Percentiles rank a stretch among this genome's conserved stretches.
These are phyloP conservation scores for Nanorana parkeri DNA, from an alignment of 2,113 vertebrate species.

Conservation along the genomic window DNA sequence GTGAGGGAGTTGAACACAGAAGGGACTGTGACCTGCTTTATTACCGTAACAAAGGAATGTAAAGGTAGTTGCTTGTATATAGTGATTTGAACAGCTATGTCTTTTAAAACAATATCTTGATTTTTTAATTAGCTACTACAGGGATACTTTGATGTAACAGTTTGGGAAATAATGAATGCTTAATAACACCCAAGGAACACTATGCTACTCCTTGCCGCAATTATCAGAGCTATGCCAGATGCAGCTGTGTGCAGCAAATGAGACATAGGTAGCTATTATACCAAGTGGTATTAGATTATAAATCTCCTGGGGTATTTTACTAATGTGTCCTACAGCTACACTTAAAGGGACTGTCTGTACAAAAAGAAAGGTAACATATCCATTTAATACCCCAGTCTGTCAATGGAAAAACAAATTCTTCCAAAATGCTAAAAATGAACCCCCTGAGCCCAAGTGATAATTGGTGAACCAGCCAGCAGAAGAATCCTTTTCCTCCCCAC, in stretches of 20 bases:
- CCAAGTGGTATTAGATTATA: not conserved
- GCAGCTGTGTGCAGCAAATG: conserved; percentile 10
- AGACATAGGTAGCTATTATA: not conserved
- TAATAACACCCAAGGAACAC: not conserved
- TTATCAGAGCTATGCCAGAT: not conserved
- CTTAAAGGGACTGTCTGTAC: not conserved
- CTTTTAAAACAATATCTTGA: too few species aligned
- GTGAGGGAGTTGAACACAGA: too few species aligned
- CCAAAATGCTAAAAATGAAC: conserved; percentile 1
- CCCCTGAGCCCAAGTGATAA: not conserved
- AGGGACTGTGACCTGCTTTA: too few species aligned
- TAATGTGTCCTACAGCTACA: not conserved
- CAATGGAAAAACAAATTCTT: not conserved
- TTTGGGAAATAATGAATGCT: conserved; percentile 2
- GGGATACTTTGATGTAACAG: not conserved
- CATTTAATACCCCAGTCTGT: conserved; percentile 45
- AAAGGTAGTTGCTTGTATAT: too few species aligned
- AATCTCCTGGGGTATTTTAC: not conserved
- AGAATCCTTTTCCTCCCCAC: not conserved
- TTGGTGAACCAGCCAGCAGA: not conserved
- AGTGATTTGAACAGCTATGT: too few species aligned
- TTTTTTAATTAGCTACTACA: too few species aligned
- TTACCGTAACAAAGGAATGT: too few species aligned
- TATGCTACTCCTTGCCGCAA: conserved; percentile 7
- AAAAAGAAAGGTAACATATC: rapidly evolving